phyloP scores from a whole-genome alignment of 2,113 vertebrate species.

The Pseudorhombus dupliciocellatus region DNA sequence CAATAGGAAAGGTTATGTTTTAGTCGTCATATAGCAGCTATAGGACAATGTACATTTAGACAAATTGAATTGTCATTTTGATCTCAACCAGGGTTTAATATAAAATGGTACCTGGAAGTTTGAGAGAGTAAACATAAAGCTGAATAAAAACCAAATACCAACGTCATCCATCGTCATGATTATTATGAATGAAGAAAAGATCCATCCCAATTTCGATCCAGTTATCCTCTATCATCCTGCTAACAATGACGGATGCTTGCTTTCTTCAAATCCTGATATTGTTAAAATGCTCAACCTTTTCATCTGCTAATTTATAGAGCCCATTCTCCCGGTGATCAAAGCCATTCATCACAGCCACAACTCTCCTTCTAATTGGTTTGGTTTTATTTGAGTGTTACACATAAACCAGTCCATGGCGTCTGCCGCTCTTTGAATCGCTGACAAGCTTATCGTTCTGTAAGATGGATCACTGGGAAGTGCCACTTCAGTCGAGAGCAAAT shows the following conservation, averaged over 20 bases:
- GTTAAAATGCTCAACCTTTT: neutral
- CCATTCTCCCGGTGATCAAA: neutral
- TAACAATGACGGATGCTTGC: neutral
- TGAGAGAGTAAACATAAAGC: neutral
- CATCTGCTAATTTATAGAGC: slow-evolving; percentile 7
- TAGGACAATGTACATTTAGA: neutral
- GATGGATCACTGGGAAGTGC: slow-evolving; percentile 49
- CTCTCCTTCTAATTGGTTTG: slow-evolving; percentile 18
- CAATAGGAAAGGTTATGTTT: neutral
- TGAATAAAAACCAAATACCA: neutral
- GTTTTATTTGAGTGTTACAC: slow-evolving; percentile 17
- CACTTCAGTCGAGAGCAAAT: slow-evolving; percentile 50
- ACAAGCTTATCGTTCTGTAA: slow-evolving; percentile 43
- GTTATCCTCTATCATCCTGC: neutral
- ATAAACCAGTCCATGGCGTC: neutral
- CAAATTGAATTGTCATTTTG: neutral
- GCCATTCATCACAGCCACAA: slow-evolving; percentile 7
- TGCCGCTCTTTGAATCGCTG: slow-evolving; percentile 28
- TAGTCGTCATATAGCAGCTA: neutral
- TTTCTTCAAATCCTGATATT: neutral
- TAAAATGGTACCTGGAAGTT: neutral
- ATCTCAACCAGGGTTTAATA: neutral
- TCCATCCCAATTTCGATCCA: neutral
- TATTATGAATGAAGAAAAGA: neutral
- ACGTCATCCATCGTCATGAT: neutral